These are phyloP conservation scores for Pogonophryne albipinna DNA, from an alignment of 2,797 vertebrate species.

Conservation along the genomic window DNA sequence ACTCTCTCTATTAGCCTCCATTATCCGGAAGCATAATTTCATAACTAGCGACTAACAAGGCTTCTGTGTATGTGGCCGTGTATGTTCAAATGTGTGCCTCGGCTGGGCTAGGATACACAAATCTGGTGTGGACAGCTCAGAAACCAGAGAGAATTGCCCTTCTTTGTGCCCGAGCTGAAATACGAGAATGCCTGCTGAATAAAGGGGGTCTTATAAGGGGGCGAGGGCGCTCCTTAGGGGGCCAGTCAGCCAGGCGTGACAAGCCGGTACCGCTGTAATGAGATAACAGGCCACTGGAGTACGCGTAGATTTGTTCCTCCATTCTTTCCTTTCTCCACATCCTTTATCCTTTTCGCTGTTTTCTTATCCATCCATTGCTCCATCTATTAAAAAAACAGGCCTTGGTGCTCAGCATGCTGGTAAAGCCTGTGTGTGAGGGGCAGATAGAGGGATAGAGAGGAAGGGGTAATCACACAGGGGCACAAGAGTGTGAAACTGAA, in stretches of 20 bases:
- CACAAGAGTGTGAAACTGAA: slow-evolving; percentile 54
- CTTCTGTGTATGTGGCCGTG: slow-evolving; percentile 44
- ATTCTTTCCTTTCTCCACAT: slow-evolving; percentile 61
- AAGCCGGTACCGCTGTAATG: slow-evolving; percentile 75
- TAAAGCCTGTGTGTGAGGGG: slow-evolving; percentile 69
- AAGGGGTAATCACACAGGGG: slow-evolving; percentile 53
- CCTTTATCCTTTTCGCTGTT: slow-evolving; percentile 65
- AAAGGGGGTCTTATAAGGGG: slow-evolving; percentile 75
- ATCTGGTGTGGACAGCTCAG: slow-evolving; percentile 66
- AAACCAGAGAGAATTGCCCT: slow-evolving; percentile 68
- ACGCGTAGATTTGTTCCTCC: slow-evolving; percentile 68
- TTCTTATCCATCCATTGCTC: slow-evolving; percentile 70
- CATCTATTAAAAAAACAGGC: slow-evolving; percentile 47
- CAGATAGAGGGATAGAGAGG: slow-evolving; percentile 75
- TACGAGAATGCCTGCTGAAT: slow-evolving; percentile 67
- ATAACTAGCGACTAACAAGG: slow-evolving; percentile 69
- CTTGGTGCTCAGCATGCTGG: slow-evolving; percentile 69
- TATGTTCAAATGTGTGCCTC: slow-evolving; percentile 40
- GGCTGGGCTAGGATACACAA: slow-evolving; percentile 55
- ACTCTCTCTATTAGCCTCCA: slow-evolving; percentile 71
- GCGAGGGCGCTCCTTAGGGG: slow-evolving; percentile 72
- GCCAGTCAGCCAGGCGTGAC: slow-evolving; percentile 74
- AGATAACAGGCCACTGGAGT: slow-evolving; percentile 81
- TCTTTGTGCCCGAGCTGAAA: slow-evolving; percentile 74
- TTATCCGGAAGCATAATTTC: slow-evolving; percentile 75